Conservation (phyloP, 2,113 vertebrate species). For the Chamaea fasciata region DNA sequence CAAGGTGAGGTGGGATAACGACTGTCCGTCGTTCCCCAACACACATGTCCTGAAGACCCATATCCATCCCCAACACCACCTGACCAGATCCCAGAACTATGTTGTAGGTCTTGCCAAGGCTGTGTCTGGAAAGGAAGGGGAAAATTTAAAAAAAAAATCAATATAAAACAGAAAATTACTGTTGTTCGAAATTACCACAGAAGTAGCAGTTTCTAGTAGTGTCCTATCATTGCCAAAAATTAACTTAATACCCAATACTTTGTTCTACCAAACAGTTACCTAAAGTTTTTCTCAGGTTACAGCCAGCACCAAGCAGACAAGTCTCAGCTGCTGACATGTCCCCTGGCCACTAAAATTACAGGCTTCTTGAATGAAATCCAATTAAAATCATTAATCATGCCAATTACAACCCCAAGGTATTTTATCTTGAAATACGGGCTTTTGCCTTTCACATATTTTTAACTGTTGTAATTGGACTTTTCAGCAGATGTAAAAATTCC, state of each 20-base stretch:
- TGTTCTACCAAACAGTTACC: not conserved
- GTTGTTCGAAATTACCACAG: not conserved
- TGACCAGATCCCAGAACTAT: constrained; percentile 92
- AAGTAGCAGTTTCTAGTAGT: not conserved
- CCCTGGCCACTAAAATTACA: not conserved
- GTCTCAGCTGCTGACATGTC: not conserved
- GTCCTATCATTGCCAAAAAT: not conserved
- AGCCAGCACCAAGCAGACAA: not conserved
- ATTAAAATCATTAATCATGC: not conserved
- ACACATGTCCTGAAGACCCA: constrained; percentile 91
- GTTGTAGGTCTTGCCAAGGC: constrained; percentile 92
- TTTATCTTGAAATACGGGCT: not conserved
- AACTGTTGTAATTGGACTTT: not conserved
- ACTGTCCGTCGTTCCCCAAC: constrained; percentile 88
- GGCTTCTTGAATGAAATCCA: not conserved
- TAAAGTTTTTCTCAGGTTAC: not conserved
- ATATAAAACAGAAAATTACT: not conserved
- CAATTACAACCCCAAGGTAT: not conserved
- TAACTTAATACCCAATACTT: not conserved
- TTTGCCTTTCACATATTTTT: not conserved
- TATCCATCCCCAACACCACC: constrained; percentile 93
- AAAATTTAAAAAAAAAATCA: not conserved
- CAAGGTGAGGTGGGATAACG: constrained; percentile 90
- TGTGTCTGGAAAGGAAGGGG: constrained; percentile 71
- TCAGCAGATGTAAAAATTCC: not conserved